Evolutionary conservation across 2,797 vertebrate species (phyloP), one percentile per base, ranked within the genome.

Genomic region (Alcedo atthis): DNA sequence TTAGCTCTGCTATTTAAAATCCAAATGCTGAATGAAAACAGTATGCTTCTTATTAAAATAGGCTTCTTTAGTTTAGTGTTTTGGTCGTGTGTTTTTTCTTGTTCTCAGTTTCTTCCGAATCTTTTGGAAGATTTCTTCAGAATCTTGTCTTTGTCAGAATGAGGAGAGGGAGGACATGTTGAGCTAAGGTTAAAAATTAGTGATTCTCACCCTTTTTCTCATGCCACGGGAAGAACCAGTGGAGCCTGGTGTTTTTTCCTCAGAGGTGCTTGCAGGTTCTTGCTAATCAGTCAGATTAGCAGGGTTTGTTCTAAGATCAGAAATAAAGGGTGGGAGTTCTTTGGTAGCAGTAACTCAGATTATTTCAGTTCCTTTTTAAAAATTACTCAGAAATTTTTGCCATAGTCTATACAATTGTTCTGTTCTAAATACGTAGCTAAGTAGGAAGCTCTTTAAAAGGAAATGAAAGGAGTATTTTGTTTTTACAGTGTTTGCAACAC

Each of bases 311-410:
- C 62, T 81, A 73, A 89, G 18, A 32, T 85, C 55, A 64, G 89
- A 75, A 90, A 76, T 68, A 86, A 84, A 78, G 58, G 45, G 26
- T 78, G 28, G 61, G 69, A 66, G 66, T 85, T 90, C 55, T 48
- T 89, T 89, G 69, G 35, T 71, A 75, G 51, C 64, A 85, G 28
- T 85, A 84, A 70, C 17, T 74, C 12, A 18, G 16, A 28, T 66
- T 67, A 18, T 77, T 93, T 67, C 53, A 32, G 4, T 64, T 89
- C 33, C 57, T 82, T 15, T 83, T 84, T 69, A 48, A 69, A 76
- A 73, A 43, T 70, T 20, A 33, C 33, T 48, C 19, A 22, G 58
- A 54, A 58, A 24, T 20, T 18, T 46, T 69, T 90, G 53, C 32
- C 8, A 11, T 66, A 40, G 9, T 49, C 30, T 55, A 5, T 67